phyloP scores from a whole-genome alignment of 2,113 vertebrate species.

The Pelusios castaneus region DNA sequence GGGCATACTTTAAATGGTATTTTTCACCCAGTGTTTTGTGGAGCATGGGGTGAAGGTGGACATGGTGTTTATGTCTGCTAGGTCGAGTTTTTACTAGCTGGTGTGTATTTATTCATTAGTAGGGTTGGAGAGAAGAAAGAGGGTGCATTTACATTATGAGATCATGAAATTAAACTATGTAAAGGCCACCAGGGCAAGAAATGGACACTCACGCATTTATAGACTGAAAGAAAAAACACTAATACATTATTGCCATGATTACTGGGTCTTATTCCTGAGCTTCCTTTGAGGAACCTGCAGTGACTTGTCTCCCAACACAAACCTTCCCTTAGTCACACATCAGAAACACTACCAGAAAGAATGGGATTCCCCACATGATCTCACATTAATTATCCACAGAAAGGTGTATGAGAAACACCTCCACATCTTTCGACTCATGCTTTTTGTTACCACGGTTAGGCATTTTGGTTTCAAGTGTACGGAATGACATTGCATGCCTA shows the following conservation, averaged over 20 bases:
- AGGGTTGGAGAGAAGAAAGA: not conserved
- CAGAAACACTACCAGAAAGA: not conserved
- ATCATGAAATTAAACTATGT: conserved; percentile 21
- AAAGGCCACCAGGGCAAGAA: not conserved
- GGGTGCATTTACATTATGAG: conserved; percentile 7
- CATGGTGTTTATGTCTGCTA: not conserved
- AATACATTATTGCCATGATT: not conserved
- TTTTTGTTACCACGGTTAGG: conserved; percentile 37
- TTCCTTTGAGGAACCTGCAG: conserved; percentile 44
- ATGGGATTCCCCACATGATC: conserved; percentile 47
- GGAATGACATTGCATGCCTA: not conserved
- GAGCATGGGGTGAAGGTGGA: not conserved
- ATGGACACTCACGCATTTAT: conserved; percentile 10
- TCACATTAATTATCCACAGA: conserved; percentile 62
- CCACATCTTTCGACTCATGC: conserved; percentile 55
- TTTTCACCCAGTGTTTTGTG: not conserved
- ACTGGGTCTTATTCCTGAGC: not conserved
- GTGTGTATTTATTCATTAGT: conserved; percentile 44
- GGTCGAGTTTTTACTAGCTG: not conserved
- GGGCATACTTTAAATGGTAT: not conserved
- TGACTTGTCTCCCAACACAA: not conserved
- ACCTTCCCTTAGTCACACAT: conserved; percentile 14
- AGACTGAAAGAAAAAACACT: conserved; percentile 44
- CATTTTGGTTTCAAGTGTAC: conserved; percentile 16
- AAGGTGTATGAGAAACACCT: conserved; percentile 52